Evolutionary conservation across 1,140 invertebrate genomes (phyloP).

Genomic region (Pseudobourletiella spinata): DNA sequence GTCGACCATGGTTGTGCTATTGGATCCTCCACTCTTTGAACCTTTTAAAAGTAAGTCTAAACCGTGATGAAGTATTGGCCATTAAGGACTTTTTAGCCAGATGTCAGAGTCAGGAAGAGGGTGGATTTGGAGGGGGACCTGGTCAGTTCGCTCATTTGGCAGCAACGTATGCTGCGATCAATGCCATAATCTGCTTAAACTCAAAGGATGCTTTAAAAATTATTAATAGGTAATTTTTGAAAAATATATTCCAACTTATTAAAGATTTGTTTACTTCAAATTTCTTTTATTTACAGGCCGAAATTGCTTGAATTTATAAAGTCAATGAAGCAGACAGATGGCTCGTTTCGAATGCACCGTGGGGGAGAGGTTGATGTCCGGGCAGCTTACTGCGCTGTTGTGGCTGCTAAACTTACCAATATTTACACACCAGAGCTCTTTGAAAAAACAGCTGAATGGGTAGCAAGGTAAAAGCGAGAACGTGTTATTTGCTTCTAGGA

Average conservation of each 20-base stretch:
- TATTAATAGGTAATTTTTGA: conserved; percentile 62
- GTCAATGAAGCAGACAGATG: conserved; percentile 67
- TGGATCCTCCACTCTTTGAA: conserved; percentile 90
- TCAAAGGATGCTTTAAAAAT: conserved; percentile 74
- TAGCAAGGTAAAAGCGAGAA: conserved; percentile 52
- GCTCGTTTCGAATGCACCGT: conserved; percentile 80
- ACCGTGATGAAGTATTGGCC: conserved; percentile 53
- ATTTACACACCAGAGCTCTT: conserved; percentile 64
- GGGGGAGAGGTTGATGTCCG: conserved; percentile 93
- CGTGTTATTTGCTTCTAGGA: conserved; percentile 14
- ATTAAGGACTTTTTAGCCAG: conserved; percentile 58
- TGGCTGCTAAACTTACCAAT: conserved; percentile 80
- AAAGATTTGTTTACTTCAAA: background rate
- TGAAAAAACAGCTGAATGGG: conserved; percentile 79
- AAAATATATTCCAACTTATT: background rate
- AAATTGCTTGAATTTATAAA: conserved; percentile 66
- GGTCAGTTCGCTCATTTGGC: conserved; percentile 86
- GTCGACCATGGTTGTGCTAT: conserved; percentile 87
- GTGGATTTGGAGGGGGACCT: conserved; percentile 91
- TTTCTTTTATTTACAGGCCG: conserved; percentile 50
- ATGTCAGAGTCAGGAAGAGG: conserved; percentile 48
- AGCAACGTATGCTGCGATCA: conserved; percentile 93
- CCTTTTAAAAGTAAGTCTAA: conserved; percentile 63
- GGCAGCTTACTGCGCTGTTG: conserved; percentile 88
- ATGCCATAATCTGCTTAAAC: conserved; percentile 79